phyloP scores from a whole-genome alignment of 2,797 vertebrate species.

The Acipenser transmontanus region DNA sequence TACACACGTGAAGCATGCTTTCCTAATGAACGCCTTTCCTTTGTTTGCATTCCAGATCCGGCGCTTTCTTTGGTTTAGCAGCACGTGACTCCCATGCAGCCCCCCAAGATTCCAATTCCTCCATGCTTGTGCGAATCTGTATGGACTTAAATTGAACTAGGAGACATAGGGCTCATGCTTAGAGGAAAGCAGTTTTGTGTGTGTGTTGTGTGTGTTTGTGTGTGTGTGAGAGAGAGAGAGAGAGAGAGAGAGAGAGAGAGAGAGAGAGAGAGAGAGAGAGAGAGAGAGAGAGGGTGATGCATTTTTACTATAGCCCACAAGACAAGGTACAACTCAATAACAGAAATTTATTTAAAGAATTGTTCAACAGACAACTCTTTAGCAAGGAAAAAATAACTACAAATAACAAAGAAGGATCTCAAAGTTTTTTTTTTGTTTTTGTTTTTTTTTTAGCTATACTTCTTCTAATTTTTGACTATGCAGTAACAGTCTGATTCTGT shows the following conservation, averaged over 20 bases:
- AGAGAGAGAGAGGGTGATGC: background rate
- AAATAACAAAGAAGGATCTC: conserved; percentile 83
- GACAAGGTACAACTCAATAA: conserved; percentile 75
- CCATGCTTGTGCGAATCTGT: background rate
- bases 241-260: conserved; percentile 13
- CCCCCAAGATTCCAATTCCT: conserved; percentile 2
- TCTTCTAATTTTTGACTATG: conserved; percentile 86
- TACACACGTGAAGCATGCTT: no score
- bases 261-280: conserved; percentile 6
- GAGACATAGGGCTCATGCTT: conserved; percentile 24
- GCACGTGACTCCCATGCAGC: conserved; percentile 35
- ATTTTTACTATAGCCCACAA: conserved; percentile 29
- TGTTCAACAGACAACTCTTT: conserved; percentile 88
- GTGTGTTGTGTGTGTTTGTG: conserved; percentile 25
- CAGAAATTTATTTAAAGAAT: conserved; percentile 98
- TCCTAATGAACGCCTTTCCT: background rate
- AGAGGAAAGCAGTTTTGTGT: conserved; percentile 13
- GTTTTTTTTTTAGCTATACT: conserved; percentile 57
- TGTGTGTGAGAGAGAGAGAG: background rate
- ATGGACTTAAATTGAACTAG: conserved; percentile 10
- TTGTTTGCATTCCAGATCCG: conserved; percentile 19
- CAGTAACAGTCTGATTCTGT: conserved; percentile 68
- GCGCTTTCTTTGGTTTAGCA: conserved; percentile 22
- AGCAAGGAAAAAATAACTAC: conserved; percentile 81
- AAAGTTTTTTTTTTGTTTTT: conserved; percentile 31